Conservation (phyloP, 1,140 invertebrate species). For the Sinella curviseta region DNA sequence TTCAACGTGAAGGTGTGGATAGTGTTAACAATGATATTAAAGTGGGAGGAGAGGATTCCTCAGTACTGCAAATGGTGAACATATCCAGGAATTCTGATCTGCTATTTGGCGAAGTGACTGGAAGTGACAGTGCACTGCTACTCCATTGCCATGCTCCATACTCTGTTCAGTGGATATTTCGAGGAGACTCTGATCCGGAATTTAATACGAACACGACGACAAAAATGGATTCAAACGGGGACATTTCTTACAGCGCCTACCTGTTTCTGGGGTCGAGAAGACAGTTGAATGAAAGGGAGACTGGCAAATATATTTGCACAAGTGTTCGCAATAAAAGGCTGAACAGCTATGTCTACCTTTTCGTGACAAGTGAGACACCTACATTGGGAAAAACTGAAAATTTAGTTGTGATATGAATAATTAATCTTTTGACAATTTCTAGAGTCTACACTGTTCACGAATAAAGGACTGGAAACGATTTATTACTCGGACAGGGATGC, state of each 20-base stretch:
- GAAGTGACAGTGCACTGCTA: neutral
- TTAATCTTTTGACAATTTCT: neutral
- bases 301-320: conserved; percentile 32
- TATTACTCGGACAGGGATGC: conserved; percentile 9
- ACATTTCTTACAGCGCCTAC: conserved; percentile 2
- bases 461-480: conserved; percentile 25
- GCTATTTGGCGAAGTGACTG: neutral
- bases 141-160: conserved; percentile 28
- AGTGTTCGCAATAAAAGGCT: conserved; percentile 18
- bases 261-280: neutral
- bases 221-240: neutral
- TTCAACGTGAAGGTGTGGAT: neutral
- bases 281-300: conserved; percentile 19
- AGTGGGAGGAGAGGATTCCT: too few relatives aligned
- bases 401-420: neutral
- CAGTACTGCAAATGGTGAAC: neutral
- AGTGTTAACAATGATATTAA: neutral
- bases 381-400: neutral
- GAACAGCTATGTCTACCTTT: conserved; percentile 22
- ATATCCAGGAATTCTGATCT: conserved; percentile 6
- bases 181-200: conserved; percentile 24
- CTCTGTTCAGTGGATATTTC: conserved; percentile 31
- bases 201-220: conserved; percentile 22
- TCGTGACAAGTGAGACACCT: conserved; percentile 22
- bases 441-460: conserved; percentile 23